Evolutionary conservation across 2,888 invertebrate genomes (phyloP).

Genomic region (Pherbina coryleti): DNA sequence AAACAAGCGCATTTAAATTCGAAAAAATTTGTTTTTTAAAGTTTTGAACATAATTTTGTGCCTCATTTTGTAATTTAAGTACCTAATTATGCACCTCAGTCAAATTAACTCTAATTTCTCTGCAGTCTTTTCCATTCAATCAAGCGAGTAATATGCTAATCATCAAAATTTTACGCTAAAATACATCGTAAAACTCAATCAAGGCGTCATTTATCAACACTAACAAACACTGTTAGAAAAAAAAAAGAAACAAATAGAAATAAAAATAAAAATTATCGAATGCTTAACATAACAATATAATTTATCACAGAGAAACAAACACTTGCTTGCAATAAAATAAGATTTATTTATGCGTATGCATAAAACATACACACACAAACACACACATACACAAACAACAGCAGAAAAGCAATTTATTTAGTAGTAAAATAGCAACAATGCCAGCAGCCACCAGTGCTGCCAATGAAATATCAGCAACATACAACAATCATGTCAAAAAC

Average conservation of each 20-base stretch:
- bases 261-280: neutral
- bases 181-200: neutral
- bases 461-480: no score
- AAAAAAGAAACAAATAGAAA: neutral
- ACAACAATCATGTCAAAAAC: neutral
- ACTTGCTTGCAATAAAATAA: neutral
- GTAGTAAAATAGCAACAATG: neutral
- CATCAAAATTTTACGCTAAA: neutral
- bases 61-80: no score
- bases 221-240: neutral
- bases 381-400: slow-evolving; percentile 11
- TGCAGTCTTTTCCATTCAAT: neutral
- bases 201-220: neutral
- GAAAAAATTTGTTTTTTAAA: no score
- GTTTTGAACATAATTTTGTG: no score
- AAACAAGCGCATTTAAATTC: no score
- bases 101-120: neutral
- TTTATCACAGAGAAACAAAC: neutral
- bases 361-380: slow-evolving; percentile 28
- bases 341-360: slow-evolving; percentile 39
- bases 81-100: no score
- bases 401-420: slow-evolving; percentile 40
- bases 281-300: neutral
- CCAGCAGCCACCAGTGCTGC: neutral
- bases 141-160: neutral